phyloP scores from a whole-genome alignment of 1,140 invertebrate genomes.

The Tetramorium parvispinum region DNA sequence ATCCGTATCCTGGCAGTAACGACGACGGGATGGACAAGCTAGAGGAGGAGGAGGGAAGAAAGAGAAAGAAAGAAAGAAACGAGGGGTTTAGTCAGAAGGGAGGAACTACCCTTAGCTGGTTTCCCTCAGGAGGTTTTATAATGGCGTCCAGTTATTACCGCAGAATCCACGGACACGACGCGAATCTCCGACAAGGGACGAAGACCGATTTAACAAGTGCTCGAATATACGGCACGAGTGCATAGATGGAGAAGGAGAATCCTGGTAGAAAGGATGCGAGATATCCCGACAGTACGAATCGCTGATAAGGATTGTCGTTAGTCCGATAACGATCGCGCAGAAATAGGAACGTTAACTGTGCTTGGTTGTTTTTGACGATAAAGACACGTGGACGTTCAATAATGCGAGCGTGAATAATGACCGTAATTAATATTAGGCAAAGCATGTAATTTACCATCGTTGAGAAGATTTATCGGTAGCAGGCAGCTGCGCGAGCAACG shows the following conservation, averaged over 20 bases:
- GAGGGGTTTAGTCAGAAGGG: slow-evolving; percentile 57
- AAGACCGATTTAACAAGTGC: slow-evolving; percentile 80
- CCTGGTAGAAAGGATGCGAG: slow-evolving; percentile 51
- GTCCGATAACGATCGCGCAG: slow-evolving; percentile 24
- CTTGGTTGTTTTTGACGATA: slow-evolving; percentile 38
- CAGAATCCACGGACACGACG: slow-evolving; percentile 83
- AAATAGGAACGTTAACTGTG: slow-evolving; percentile 1
- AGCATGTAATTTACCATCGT: slow-evolving; percentile 56
- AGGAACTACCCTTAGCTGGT: slow-evolving; percentile 82
- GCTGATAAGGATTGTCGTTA: slow-evolving; percentile 41
- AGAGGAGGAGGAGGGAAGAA: slow-evolving; percentile 36
- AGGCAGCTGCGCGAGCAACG: slow-evolving; percentile 54
- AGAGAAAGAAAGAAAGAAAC: slow-evolving; percentile 46
- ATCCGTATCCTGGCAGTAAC: slow-evolving; percentile 85
- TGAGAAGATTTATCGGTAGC: slow-evolving; percentile 54
- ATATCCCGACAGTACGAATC: slow-evolving; percentile 51
- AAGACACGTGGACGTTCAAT: slow-evolving; percentile 46
- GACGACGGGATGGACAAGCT: slow-evolving; percentile 75
- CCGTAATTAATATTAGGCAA: slow-evolving; percentile 59
- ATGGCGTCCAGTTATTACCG: slow-evolving; percentile 86
- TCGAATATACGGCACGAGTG: slow-evolving; percentile 72
- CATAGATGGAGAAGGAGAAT: neutral
- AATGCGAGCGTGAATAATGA: slow-evolving; percentile 49
- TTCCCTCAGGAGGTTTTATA: slow-evolving; percentile 85
- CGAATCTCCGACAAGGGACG: slow-evolving; percentile 83